Evolutionary conservation across 2,113 vertebrate species (phyloP), one percentile per base, ranked within the genome.

Genomic region (Hystrix brachyura): DNA sequence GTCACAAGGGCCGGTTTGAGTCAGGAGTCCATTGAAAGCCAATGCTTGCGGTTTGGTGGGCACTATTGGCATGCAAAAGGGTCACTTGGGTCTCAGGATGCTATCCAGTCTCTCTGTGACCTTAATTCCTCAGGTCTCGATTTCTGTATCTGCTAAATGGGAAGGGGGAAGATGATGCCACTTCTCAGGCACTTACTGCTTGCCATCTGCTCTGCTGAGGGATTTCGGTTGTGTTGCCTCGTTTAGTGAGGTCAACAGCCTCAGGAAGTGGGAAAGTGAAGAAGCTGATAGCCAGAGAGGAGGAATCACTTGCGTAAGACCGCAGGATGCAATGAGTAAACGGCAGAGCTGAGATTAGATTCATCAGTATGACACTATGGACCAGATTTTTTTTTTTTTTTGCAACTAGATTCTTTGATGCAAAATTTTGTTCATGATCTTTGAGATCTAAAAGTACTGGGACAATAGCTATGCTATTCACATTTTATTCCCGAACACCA

Each of bases 51-150:
- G 6, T 21, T 53, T 55, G 38, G 83, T 69, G 62, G 48, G 14
- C n/a, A 32, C n/a, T 3, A 5, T 1, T 14, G 51, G n/a, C 3
- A 5, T 27, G 62, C 21, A 19, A n/a, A 78, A 43, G 0, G 8
- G 13, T 88, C 72, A 15, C 65, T 13, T 2, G 67, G 7, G 18
- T 32, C n/a, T 69, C 67, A 64, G n/a, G 23, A 19, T 78, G 51
- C 38, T 46, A 32, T 19, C 3, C 46, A 43, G 32, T 82, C 43
- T 81, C 60, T 21, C 12, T 78, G 71, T n/a, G 83, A n/a, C 27
- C 53, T 64, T 53, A 76, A 1, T 53, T 55, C 32, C 72, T 51
- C 15, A 43, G 46, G 19, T 60, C 38, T 67, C 53, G 32, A 34
- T 60, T 32, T 76, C 64, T 48, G 87, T n/a, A 43, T 69, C 48